These are phyloP conservation scores for Tyrannus savana DNA, from an alignment of 2,113 vertebrate genomes.

Conservation along the genomic window DNA sequence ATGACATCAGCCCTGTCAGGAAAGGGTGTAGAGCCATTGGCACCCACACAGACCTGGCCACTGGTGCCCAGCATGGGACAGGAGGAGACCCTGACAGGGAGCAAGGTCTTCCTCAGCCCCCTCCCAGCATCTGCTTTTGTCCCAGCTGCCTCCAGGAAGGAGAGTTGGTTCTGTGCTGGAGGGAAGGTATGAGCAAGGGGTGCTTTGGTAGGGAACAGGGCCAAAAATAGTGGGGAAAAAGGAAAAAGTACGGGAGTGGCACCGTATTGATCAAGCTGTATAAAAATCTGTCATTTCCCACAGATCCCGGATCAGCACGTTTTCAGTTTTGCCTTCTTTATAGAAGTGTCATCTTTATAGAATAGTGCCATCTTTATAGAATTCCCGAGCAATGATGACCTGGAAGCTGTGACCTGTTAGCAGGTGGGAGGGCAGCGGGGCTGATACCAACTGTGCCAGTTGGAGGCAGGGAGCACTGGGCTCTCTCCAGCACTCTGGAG, in stretches of 20 bases:
- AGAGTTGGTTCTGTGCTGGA: fast-evolving
- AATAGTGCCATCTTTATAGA: not conserved
- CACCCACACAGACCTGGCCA: fast-evolving
- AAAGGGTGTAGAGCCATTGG: fast-evolving
- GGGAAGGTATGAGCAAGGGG: not conserved
- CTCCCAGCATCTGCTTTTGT: fast-evolving
- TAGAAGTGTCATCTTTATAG: fast-evolving
- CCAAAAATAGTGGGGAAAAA: not conserved
- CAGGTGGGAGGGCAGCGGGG: not conserved
- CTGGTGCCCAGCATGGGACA: fast-evolving
- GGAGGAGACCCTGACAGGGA: not conserved
- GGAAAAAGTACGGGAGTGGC: not conserved
- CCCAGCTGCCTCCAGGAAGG: not conserved
- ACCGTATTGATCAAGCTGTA: not conserved
- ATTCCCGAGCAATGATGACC: not conserved
- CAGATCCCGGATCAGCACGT: fast-evolving
- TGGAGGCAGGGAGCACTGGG: not conserved
- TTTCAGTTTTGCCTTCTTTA: not conserved
- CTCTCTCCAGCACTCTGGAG: not conserved
- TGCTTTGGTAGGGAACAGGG: not conserved
- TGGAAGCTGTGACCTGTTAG: fast-evolving
- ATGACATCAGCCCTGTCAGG: fast-evolving
- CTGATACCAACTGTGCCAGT: not conserved
- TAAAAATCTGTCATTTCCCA: not conserved
- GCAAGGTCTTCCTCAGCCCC: not conserved